These are phyloP conservation scores for Clunio marinus DNA, from an alignment of 2,888 invertebrate genomes.

Conservation along the genomic window DNA sequence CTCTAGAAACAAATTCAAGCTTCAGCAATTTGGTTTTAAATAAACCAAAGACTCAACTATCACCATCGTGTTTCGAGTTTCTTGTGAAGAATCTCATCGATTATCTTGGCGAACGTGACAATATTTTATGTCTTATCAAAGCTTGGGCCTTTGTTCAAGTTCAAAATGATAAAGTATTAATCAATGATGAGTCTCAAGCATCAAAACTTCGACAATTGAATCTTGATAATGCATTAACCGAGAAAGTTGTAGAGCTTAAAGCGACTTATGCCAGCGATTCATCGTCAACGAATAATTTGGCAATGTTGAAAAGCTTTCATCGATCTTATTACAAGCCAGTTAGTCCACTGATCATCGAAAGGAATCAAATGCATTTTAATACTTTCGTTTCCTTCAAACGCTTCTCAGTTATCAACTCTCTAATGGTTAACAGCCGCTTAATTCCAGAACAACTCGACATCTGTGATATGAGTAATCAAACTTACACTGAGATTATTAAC, in stretches of 20 bases:
- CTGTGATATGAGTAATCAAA: slow-evolving; percentile 13
- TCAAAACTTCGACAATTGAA: neutral
- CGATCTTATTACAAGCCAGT: slow-evolving; percentile 50
- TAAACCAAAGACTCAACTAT: neutral
- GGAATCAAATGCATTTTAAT: slow-evolving; percentile 45
- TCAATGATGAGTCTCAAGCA: neutral
- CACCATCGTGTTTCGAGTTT: slow-evolving; percentile 24
- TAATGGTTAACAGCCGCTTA: slow-evolving; percentile 48
- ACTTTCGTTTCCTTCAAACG: slow-evolving; percentile 45
- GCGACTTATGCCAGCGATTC: neutral
- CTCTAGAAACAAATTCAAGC: neutral
- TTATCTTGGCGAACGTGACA: slow-evolving; percentile 26
- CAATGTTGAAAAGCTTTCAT: slow-evolving; percentile 41
- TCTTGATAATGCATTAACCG: neutral
- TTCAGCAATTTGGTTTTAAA: slow-evolving; percentile 24
- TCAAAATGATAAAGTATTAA: neutral
- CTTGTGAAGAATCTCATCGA: slow-evolving; percentile 26
- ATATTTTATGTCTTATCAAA: slow-evolving; percentile 29
- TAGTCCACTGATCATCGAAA: slow-evolving; percentile 47
- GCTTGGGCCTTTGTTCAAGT: slow-evolving; percentile 12
- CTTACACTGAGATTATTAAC: neutral
- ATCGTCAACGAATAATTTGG: no score
- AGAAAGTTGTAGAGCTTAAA: slow-evolving; percentile 1
- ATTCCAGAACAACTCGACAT: slow-evolving; percentile 43
- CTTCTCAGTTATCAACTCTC: slow-evolving; percentile 47